Percentiles rank a stretch among this genome's conserved stretches.
phyloP scores from a whole-genome alignment of 2,113 vertebrate genomes.

The Gymnogyps californianus region DNA sequence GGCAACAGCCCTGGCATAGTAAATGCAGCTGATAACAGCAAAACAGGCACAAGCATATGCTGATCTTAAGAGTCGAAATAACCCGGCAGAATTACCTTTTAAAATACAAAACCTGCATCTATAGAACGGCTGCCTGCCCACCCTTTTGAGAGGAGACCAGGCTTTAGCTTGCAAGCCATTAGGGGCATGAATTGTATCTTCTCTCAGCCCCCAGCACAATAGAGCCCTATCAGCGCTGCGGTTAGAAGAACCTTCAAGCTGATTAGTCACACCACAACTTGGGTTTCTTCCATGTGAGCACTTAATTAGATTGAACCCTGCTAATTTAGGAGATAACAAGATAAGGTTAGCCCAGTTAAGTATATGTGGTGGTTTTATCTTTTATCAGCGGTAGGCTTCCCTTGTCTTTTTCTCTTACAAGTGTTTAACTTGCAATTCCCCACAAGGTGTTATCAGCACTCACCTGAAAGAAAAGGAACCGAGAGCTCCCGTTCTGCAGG shows the following conservation, averaged over 20 bases:
- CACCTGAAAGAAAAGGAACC: not conserved
- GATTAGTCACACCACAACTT: slow-evolving; percentile 31
- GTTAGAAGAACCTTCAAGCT: not conserved
- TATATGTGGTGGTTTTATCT: not conserved
- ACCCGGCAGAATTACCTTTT: not conserved
- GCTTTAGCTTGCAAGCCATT: not conserved
- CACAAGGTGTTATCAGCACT: not conserved
- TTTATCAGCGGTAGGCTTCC: not conserved
- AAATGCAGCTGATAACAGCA: not conserved
- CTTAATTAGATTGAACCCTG: slow-evolving; percentile 56
- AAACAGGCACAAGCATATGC: not conserved
- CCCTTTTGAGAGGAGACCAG: not conserved
- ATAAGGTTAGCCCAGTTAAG: slow-evolving; percentile 20
- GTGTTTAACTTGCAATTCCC: not conserved
- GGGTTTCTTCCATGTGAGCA: slow-evolving; percentile 23
- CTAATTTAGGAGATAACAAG: slow-evolving; percentile 60
- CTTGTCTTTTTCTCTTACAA: not conserved
- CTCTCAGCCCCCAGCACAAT: not conserved
- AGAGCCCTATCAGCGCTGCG: not conserved
- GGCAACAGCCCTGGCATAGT: not conserved
- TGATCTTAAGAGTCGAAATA: not conserved
- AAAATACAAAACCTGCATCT: not conserved
- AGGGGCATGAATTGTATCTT: not conserved
- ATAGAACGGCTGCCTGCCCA: not conserved
- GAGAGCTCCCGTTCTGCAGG: not conserved